Percentiles rank a stretch among this genome's conserved stretches.
These are phyloP conservation scores for Brachycybe producta DNA, from an alignment of 2,888 invertebrate genomes.

Conservation along the genomic window DNA sequence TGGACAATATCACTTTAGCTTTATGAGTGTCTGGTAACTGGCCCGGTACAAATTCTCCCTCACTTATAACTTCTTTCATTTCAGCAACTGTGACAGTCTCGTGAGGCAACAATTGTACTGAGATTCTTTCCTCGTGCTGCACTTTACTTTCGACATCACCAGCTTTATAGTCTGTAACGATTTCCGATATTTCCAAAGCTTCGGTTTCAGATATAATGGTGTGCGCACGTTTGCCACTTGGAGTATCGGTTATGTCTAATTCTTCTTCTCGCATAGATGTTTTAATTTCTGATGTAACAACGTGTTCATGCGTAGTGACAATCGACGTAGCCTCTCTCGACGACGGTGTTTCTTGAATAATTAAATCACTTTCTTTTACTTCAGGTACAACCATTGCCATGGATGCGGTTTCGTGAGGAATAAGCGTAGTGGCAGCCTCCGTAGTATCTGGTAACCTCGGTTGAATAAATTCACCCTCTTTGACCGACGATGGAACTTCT, in stretches of 20 bases:
- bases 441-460: neutral
- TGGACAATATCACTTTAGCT: constrained; percentile 41
- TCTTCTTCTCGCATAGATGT: constrained; percentile 13
- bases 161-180: constrained; percentile 16
- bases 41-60: constrained; percentile 17
- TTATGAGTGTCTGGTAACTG: constrained; percentile 34
- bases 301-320: constrained; percentile 7
- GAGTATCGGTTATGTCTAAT: constrained; percentile 13
- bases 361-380: constrained; percentile 17
- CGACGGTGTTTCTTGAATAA: constrained; percentile 3
- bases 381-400: neutral
- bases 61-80: constrained; percentile 9
- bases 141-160: constrained; percentile 8
- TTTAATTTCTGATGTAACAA: constrained; percentile 15
- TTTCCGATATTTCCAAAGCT: constrained; percentile 20
- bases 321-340: neutral
- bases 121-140: constrained; percentile 5
- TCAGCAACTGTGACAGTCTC: constrained; percentile 15
- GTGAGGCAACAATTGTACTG: constrained; percentile 14
- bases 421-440: constrained; percentile 1
- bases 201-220: constrained; percentile 15
- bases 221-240: neutral
- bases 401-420: constrained; percentile 4
- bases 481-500: constrained; percentile 14
- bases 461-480: constrained; percentile 12